Evolutionary conservation across 2,888 invertebrate species (phyloP).

Genomic region (Polydrusus pterygomalis): DNA sequence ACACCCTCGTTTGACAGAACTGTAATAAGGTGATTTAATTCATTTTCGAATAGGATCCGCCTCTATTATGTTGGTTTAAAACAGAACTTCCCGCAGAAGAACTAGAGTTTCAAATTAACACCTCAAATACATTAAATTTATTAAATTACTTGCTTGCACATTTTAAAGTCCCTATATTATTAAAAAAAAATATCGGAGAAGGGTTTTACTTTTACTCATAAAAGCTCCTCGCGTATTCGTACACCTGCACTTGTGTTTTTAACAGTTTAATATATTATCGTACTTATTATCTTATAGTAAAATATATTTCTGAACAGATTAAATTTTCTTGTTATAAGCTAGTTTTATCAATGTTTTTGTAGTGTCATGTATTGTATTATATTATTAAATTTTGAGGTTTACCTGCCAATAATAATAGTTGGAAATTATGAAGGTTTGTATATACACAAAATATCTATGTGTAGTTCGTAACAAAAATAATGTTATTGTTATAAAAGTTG

Average conservation of each 20-base stretch:
- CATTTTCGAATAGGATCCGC: no score
- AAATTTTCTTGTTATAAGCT: constrained; percentile 50
- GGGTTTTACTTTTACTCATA: constrained; percentile 4
- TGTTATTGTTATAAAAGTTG: constrained; percentile 72
- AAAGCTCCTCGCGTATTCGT: constrained; percentile 11
- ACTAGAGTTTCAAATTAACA: no score
- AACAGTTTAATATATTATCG: constrained; percentile 37
- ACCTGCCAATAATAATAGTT: constrained; percentile 69
- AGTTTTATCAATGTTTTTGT: constrained; percentile 54
- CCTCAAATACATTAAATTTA: no score
- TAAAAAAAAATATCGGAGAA: constrained; percentile 3
- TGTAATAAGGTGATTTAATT: no score
- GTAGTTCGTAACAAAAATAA: constrained; percentile 70
- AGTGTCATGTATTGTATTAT: constrained; percentile 61
- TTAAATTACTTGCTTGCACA: no score
- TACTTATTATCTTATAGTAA: constrained; percentile 43
- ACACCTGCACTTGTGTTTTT: constrained; percentile 41
- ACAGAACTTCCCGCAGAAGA: no score
- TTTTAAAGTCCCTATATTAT: neutral
- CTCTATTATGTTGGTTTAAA: no score
- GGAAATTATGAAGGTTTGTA: constrained; percentile 63
- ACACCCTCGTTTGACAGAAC: no score
- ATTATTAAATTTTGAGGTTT: constrained; percentile 67
- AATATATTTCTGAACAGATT: constrained; percentile 41
- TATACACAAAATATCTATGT: constrained; percentile 72